Evolutionary conservation across 2,797 vertebrate genomes (phyloP), one percentile per base, ranked within the genome.

Genomic region (Bovichtus diacanthus): DNA sequence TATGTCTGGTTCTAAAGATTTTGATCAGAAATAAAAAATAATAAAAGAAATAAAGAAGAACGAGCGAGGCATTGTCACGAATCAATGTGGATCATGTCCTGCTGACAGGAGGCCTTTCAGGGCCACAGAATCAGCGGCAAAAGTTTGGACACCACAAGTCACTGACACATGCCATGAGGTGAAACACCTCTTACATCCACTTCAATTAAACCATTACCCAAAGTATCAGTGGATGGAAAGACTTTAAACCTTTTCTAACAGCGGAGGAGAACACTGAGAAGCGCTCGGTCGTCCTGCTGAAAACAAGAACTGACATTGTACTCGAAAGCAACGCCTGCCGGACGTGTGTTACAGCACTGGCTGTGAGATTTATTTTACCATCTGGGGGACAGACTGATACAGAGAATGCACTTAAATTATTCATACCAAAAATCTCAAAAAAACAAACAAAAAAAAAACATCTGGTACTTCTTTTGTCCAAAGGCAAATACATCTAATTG

Each of bases 11-110:
- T 3, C 0, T 5, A 4, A 64, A 31, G 27, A 46, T 50, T 54
- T 41, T 13, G 19, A 34, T 34, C 31, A 34, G 31, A 34, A 7
- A 34, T 34, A n/a, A n/a, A n/a, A n/a, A n/a, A n/a, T 34, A 31
- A 34, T 34, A 34, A 34, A 34, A 34, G 6, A 34, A 31, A 34
- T 34, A 31, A 31, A 31, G 31, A n/a, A n/a, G 0, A 43, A 4
- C n/a, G 51, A 51, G 31, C 0, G 25, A 27, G 21, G 53, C 34
- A 39, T 6, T 43, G 16, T 25, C 13, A 50, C 11, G 50, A 50
- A 53, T 80, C 50, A 87, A 80, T 69, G 15, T 41, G 54, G 63
- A 64, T 76, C 31, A 41, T 59, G 62, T 70, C 83, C 62, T 53
- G 27, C 62, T 81, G 75, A 80, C 73, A 53, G 39, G 71, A 63